phyloP scores from a whole-genome alignment of 64 coral and sea anemone species.

The Dendronephthya gigantea region DNA sequence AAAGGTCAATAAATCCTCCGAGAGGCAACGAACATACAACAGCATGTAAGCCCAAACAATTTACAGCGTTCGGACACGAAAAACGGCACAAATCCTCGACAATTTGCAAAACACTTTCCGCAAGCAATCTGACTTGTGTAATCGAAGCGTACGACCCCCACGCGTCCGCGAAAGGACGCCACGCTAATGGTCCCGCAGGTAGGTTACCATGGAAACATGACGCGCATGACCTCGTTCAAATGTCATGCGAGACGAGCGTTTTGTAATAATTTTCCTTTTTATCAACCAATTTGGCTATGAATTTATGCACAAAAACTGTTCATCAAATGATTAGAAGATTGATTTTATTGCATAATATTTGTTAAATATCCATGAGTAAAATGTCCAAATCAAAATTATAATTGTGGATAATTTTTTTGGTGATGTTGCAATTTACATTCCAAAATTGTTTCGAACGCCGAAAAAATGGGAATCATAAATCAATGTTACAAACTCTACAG shows the following conservation, averaged over 20 bases:
- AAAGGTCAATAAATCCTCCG: background rate
- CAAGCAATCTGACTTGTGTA: background rate
- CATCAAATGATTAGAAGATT: background rate
- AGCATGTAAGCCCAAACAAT: background rate
- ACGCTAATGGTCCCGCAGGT: background rate
- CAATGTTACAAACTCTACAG: too few relatives aligned
- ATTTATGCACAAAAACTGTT: background rate
- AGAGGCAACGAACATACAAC: background rate
- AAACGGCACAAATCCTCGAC: background rate
- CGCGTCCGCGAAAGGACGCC: constrained; percentile 3
- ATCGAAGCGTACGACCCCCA: background rate
- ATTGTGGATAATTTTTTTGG: background rate
- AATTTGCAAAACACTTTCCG: background rate
- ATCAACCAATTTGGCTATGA: background rate
- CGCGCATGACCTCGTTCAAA: background rate
- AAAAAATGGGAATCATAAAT: background rate
- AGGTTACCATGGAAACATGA: constrained; percentile 1
- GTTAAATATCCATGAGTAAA: background rate
- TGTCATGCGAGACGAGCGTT: background rate
- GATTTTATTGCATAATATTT: background rate
- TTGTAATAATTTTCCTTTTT: background rate
- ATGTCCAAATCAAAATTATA: background rate
- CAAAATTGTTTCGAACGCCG: background rate
- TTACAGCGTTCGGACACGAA: background rate
- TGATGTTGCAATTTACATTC: background rate